phyloP scores from a whole-genome alignment of 2,113 vertebrate species.

The Datnioides undecimradiatus region DNA sequence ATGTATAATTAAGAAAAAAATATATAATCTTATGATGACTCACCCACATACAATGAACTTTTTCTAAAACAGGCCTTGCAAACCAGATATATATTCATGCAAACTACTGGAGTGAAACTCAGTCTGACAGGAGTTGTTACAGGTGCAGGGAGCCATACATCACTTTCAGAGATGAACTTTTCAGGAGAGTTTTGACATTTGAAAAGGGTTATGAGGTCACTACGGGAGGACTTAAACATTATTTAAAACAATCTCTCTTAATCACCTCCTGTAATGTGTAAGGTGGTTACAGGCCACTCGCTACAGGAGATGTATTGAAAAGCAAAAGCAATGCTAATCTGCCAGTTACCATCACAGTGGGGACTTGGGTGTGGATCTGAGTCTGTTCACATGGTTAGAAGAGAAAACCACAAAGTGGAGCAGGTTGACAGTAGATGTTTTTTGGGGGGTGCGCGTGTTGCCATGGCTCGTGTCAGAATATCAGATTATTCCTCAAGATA shows the following conservation, averaged over 20 bases:
- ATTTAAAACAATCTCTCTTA: slow-evolving; percentile 2
- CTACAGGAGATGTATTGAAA: background rate
- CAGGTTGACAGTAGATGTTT: background rate
- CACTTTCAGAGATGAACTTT: slow-evolving; percentile 30
- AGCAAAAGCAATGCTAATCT: background rate
- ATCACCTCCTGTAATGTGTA: background rate
- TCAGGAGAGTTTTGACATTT: slow-evolving; percentile 45
- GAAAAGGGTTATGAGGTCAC: slow-evolving; percentile 2
- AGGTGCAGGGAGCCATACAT: slow-evolving; percentile 13
- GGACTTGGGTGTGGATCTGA: background rate
- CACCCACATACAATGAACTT: background rate
- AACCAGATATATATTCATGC: background rate
- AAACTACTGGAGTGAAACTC: slow-evolving; percentile 14
- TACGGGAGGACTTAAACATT: background rate
- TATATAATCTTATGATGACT: background rate
- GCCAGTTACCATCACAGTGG: background rate
- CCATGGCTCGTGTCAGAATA: slow-evolving; percentile 12
- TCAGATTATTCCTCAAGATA: slow-evolving; percentile 6
- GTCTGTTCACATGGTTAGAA: background rate
- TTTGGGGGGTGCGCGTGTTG: background rate
- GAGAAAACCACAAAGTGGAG: background rate
- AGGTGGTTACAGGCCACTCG: background rate
- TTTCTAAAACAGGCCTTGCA: background rate
- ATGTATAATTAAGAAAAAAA: background rate
- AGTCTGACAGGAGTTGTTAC: background rate